These are phyloP conservation scores for Cheilosia vulpina DNA, from an alignment of 2,888 invertebrate genomes.

Conservation along the genomic window DNA sequence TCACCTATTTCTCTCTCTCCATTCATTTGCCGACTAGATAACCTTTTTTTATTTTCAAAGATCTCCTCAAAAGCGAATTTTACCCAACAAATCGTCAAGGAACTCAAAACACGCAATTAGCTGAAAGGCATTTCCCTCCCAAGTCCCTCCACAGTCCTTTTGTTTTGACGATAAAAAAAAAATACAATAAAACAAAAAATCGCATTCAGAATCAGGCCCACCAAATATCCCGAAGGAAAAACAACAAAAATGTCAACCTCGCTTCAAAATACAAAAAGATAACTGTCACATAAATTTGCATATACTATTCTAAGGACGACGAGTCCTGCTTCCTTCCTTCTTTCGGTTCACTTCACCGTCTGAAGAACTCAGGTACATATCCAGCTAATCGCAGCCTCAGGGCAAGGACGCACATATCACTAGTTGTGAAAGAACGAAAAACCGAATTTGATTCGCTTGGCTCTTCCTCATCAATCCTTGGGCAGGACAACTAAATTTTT, in stretches of 20 bases:
- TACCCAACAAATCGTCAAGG: constrained; percentile 54
- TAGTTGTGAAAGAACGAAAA: neutral
- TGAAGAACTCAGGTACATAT: constrained; percentile 31
- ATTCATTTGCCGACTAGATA: too few species aligned
- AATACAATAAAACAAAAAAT: constrained; percentile 2
- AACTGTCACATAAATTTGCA: constrained; percentile 72
- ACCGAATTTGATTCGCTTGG: constrained; percentile 52
- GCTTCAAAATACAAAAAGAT: constrained; percentile 45
- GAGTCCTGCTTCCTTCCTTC: neutral
- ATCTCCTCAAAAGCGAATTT: constrained; percentile 10
- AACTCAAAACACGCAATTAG: constrained; percentile 63
- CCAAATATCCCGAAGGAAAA: constrained; percentile 7
- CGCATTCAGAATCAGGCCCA: constrained; percentile 26
- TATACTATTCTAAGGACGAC: constrained; percentile 38
- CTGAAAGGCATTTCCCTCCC: constrained; percentile 29
- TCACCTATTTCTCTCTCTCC: too few species aligned
- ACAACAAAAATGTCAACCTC: constrained; percentile 41
- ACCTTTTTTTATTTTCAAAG: neutral
- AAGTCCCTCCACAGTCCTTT: neutral
- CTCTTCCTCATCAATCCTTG: constrained; percentile 22
- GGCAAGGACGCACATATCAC: constrained; percentile 11
- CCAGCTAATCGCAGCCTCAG: constrained; percentile 54
- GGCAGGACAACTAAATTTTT: constrained; percentile 40
- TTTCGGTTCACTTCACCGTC: constrained; percentile 25
- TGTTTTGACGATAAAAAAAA: constrained; percentile 20